These are phyloP conservation scores for Nemotelus nigrinus DNA, from an alignment of 2,888 invertebrate genomes.

Conservation along the genomic window DNA sequence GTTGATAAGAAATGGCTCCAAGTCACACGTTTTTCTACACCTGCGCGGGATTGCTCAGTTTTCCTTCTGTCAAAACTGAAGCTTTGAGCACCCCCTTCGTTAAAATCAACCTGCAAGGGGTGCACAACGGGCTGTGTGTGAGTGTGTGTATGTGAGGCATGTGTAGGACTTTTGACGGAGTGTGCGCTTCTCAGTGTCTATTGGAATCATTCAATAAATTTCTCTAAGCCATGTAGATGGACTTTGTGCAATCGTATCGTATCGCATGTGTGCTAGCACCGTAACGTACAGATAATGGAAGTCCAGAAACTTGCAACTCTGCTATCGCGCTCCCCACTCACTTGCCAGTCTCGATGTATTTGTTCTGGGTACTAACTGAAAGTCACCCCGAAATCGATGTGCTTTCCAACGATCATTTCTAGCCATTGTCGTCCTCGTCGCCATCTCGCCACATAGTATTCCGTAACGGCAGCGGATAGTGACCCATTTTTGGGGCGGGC, in stretches of 20 bases:
- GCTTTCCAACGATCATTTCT: constrained; percentile 46
- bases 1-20: constrained; percentile 29
- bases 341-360: neutral
- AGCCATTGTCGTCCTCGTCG: constrained; percentile 43
- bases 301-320: constrained; percentile 3
- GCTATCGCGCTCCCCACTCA: constrained; percentile 8
- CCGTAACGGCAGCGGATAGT: constrained; percentile 53
- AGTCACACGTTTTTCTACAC: constrained; percentile 2
- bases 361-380: constrained; percentile 22
- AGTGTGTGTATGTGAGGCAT: neutral
- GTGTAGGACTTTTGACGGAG: neutral
- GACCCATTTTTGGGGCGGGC: constrained; percentile 54
- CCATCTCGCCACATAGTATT: constrained; percentile 51
- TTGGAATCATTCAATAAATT: constrained; percentile 39
- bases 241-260: neutral
- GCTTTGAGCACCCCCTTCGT: constrained; percentile 29
- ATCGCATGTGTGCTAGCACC: neutral
- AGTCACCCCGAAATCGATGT: constrained; percentile 50
- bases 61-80: constrained; percentile 17
- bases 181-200: constrained; percentile 3
- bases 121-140: neutral
- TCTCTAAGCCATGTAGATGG: neutral
- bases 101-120: neutral
- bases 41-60: constrained; percentile 10
- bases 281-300: constrained; percentile 1